Base-by-base conservation (phyloP, 2,888 invertebrate genomes). In the Hypselothyrea guttata region DNA sequence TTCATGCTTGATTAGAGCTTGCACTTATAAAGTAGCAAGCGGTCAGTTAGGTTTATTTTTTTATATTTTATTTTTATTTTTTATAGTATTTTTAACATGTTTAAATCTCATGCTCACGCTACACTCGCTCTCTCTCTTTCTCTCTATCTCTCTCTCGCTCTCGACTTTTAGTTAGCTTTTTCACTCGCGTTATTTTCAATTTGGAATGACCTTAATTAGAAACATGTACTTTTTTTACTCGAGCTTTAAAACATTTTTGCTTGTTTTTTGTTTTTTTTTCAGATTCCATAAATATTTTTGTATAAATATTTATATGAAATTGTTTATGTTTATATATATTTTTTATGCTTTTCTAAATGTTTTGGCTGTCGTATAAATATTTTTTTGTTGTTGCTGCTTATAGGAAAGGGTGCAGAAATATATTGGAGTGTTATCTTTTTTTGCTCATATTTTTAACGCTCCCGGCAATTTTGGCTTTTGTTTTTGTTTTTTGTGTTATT, bases 131-230 rank as follows among this genome's bases (percentile, higher is more conserved):
- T 45, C 55, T 33, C 63, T 37, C 38, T 45, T 34, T 37, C 48
- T 48, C 35, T 61, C 33, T 42, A 16, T 45, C 13, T 42, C 33
- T 49, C 37, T 46, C 27, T 41, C 8, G 2, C 7, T 13, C 16
- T 38, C 15, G 16, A 27, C 56, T 65, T 72, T 83, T 69, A 69
- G 72, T 77, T 78, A 59, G 72, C 63, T 75, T 83, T 77, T 83
- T 77, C 84, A 75, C 81, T 77, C 84, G 77, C 84, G 66, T 75
- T 82, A 82, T 82, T 82, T 75, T 82, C 83, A 81, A 78, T 70
- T 82, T 82, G 81, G 81, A 82, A 82, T 82, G 81, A 82, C 85
- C 83, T 82, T 84, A 78, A 78, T 82, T 82, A 82, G 81, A 82
- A 82, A 82, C 81, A 83, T 82, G 81, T 82, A 84, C 84, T 81